Evolutionary conservation across 2,113 vertebrate species (phyloP), one percentile per base, ranked within the genome.

Genomic region (Cynopterus brachyotis): DNA sequence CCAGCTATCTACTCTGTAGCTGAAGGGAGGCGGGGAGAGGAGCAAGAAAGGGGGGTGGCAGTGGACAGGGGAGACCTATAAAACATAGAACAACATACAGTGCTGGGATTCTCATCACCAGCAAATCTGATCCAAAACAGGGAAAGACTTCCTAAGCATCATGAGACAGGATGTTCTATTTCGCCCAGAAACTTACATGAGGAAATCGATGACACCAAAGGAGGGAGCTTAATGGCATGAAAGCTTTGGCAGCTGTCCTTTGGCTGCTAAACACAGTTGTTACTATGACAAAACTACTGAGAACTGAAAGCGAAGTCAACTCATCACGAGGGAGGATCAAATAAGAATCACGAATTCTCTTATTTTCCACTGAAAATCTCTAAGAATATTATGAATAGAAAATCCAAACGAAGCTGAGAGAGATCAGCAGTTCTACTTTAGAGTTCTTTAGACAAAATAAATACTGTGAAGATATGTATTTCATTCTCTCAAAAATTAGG

Each of bases 71-170:
- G 24, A 12, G 32, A 11, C 20, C 57, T 72, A 45, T 53, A 73
- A 93, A 84, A 75, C 24, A 59, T 24, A 57, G 53, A 83, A 76
- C 47, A 91, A 76, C 32, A 24, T 15, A 64, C 2, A 84, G 53
- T 76, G n/a, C 83, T 96, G 70, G 59, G 76, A 78, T 89, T 92
- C 87, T 97, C 94, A 73, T 94, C 59, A 96, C n/a, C 73, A 96
- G 28, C 30, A 72, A 78, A 84, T 82, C 19, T 69, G 83, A 96
- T 50, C 95, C 64, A 91, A 92, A 96, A 89, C 88, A 92, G 67
- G 79, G 79, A 85, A 94, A 88, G 89, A 16, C 28, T 92, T 93
- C 70, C 91, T 95, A 85, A 97, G 96, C 26, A 80, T 92, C 96
- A 88, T 90, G 79, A 95, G 96, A 96, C 92, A 92, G 79, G 70